phyloP scores from a whole-genome alignment of 2,113 vertebrate species.

The Alethe diademata region DNA sequence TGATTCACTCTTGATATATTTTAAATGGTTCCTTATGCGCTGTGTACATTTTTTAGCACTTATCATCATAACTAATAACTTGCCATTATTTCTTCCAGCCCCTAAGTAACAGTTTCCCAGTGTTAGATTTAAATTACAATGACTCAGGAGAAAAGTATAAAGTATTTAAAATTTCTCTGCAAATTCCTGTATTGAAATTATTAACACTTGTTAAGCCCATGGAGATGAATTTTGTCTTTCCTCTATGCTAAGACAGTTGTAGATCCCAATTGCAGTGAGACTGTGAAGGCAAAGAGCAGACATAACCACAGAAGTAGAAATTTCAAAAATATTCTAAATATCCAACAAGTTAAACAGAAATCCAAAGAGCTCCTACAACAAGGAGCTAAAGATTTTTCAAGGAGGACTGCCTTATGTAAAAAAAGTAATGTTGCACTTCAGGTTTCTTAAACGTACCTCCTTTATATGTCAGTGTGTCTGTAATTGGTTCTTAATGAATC shows the following conservation, averaged over 20 bases:
- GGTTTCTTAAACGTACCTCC: background rate
- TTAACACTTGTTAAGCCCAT: background rate
- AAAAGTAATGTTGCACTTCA: background rate
- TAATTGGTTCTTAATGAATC: background rate
- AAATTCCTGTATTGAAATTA: background rate
- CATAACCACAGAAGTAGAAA: background rate
- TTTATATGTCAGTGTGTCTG: background rate
- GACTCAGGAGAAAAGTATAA: background rate
- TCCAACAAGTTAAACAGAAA: background rate
- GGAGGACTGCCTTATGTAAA: background rate
- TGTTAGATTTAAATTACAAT: background rate
- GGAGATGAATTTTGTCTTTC: background rate
- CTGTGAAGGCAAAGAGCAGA: background rate
- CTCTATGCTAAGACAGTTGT: background rate
- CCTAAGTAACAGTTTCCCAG: background rate
- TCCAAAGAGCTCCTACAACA: background rate
- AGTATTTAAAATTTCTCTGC: background rate
- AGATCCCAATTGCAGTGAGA: background rate
- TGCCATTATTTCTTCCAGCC: background rate
- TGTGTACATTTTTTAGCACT: background rate
- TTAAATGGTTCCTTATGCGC: background rate
- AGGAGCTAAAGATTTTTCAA: background rate
- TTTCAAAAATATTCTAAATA: background rate
- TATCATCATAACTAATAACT: background rate
- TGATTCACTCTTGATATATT: background rate